Evolutionary conservation across 2,113 vertebrate species (phyloP).

Genomic region (Alces alces): DNA sequence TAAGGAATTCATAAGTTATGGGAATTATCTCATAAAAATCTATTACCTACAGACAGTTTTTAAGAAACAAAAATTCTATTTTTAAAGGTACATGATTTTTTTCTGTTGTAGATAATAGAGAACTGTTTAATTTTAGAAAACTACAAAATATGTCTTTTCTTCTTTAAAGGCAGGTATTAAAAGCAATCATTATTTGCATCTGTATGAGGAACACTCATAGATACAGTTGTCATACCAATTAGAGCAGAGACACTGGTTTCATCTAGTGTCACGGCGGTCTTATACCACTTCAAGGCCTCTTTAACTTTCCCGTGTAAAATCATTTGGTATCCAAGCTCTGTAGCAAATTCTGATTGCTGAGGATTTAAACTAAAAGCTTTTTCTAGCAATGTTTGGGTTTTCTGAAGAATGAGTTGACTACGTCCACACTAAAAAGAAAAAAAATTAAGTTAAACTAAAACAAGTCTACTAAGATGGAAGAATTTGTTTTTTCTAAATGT

Average conservation of each 20-base stretch:
- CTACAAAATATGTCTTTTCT: neutral
- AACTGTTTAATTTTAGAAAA: constrained; percentile 11
- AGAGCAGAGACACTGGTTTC: constrained; percentile 90
- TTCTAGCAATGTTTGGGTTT: constrained; percentile 88
- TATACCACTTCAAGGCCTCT: constrained; percentile 93
- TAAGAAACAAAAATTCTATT: neutral
- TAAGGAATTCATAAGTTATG: neutral
- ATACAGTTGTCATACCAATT: constrained; percentile 80
- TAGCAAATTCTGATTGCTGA: constrained; percentile 89
- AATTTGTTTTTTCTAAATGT: neutral
- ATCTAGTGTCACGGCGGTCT: constrained; percentile 90
- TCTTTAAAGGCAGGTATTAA: neutral
- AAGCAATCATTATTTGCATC: neutral
- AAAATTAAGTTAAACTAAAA: constrained; percentile 2
- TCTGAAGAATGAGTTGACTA: constrained; percentile 89
- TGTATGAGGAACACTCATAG: neutral
- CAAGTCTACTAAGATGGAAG: neutral
- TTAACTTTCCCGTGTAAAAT: constrained; percentile 89
- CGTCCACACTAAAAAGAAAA: constrained; percentile 88
- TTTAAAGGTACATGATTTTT: neutral
- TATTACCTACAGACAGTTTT: neutral
- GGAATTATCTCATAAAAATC: neutral
- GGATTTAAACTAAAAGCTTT: constrained; percentile 84
- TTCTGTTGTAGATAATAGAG: neutral
- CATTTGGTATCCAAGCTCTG: constrained; percentile 94